A percentile compares a stretch with the other conserved stretches of the same genome.
These are phyloP conservation scores for Philotrypesis tridentata DNA, from an alignment of 1,140 invertebrate species.

Conservation along the genomic window DNA sequence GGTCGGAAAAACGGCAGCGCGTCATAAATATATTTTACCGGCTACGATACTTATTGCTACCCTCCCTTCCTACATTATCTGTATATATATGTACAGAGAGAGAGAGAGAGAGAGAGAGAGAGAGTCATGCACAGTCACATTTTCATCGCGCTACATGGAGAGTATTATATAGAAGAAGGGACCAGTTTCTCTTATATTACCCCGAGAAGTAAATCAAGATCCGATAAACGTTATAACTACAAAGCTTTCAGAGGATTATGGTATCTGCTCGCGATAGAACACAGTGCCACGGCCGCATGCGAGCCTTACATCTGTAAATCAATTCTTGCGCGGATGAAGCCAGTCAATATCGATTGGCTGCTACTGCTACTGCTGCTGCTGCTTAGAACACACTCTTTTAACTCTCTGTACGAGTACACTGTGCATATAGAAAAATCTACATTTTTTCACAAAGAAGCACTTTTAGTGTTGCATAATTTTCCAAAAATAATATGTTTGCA, in stretches of 20 bases:
- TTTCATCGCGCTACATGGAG: no score
- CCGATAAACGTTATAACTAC: constrained; percentile 48
- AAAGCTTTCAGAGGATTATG: constrained; percentile 44
- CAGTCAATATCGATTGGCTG: constrained; percentile 1
- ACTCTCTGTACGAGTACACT: no score
- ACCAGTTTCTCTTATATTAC: constrained; percentile 44
- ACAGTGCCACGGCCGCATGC: background rate
- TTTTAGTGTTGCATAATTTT: no score
- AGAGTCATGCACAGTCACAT: background rate
- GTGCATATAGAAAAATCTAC: no score
- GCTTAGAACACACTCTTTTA: no score
- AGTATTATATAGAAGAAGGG: background rate
- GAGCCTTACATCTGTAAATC: constrained; percentile 36
- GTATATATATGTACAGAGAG: no score
- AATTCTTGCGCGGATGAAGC: constrained; percentile 26
- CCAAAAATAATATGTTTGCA: no score
- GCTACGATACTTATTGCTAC: constrained; percentile 2
- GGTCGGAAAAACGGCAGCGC: background rate
- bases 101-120: no score
- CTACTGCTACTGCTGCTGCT: no score
- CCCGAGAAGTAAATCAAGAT: constrained; percentile 50
- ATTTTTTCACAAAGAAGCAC: no score
- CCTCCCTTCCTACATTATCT: background rate
- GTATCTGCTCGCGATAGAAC: constrained; percentile 22
- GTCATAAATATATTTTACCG: constrained; percentile 47